These are phyloP conservation scores for Sebastes taczanowskii DNA, from an alignment of 2,797 vertebrate genomes.

Conservation along the genomic window DNA sequence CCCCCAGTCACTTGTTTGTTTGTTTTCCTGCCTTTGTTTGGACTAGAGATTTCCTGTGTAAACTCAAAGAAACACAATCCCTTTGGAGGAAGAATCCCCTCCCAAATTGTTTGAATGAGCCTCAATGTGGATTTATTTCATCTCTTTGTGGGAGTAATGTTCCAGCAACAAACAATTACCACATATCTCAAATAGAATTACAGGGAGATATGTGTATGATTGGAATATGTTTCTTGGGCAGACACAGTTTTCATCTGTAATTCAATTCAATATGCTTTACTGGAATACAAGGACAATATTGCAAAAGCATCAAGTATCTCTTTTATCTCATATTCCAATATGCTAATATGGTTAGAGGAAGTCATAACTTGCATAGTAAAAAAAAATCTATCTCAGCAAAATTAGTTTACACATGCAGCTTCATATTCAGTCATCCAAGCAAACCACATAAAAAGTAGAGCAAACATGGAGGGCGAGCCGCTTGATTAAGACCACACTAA, in stretches of 20 bases:
- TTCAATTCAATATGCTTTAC: too few species aligned
- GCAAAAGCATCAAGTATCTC: not conserved
- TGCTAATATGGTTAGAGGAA: slow-evolving; percentile 14
- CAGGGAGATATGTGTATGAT: not conserved
- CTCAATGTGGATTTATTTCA: slow-evolving; percentile 42
- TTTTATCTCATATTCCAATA: not conserved
- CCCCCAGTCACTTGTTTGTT: slow-evolving; percentile 70
- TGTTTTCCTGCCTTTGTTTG: slow-evolving; percentile 80
- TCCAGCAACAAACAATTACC: slow-evolving; percentile 25
- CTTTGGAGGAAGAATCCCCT: slow-evolving; percentile 19
- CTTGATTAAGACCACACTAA: slow-evolving; percentile 44
- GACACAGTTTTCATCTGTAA: not conserved
- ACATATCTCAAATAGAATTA: slow-evolving; percentile 4
- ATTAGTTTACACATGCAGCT: slow-evolving; percentile 29
- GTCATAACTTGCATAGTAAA: slow-evolving; percentile 5
- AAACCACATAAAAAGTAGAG: slow-evolving; percentile 52
- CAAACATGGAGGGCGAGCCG: slow-evolving; percentile 50
- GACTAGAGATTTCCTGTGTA: slow-evolving; percentile 73
- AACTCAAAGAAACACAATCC: slow-evolving; percentile 59
- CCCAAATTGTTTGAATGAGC: slow-evolving; percentile 30
- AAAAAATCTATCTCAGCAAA: slow-evolving; percentile 20
- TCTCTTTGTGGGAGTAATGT: slow-evolving; percentile 18
- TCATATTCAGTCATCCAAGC: slow-evolving; percentile 3
- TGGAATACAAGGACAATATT: too few species aligned
- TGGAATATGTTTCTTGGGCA: slow-evolving; percentile 7